A percentile compares a stretch with the other conserved stretches of the same genome.
Evolutionary conservation across 2,797 vertebrate genomes (phyloP).

Genomic region (Chaunax sp.): DNA sequence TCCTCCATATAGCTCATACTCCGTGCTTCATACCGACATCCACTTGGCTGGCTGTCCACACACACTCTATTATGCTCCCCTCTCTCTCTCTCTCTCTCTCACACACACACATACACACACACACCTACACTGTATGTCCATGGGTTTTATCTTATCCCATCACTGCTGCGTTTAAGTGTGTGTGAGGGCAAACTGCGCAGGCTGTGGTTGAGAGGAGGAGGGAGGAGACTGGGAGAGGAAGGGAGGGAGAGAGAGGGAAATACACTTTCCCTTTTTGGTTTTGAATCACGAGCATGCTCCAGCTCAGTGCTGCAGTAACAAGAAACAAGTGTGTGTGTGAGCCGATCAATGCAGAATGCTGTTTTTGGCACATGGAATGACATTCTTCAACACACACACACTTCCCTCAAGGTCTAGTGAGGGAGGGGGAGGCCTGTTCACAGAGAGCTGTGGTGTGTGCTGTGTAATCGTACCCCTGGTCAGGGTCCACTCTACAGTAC

Average conservation of each 20-base stretch:
- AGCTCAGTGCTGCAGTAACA: conserved; percentile 55
- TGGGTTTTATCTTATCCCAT: conserved; percentile 47
- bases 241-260: conserved; percentile 9
- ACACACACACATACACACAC: background rate
- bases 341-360: conserved; percentile 8
- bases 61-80: background rate
- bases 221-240: background rate
- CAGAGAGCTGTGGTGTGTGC: background rate
- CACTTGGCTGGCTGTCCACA: conserved; percentile 19
- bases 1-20: conserved; percentile 13
- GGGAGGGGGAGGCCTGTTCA: background rate
- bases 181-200: conserved; percentile 46
- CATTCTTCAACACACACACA: conserved; percentile 21
- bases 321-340: conserved; percentile 24
- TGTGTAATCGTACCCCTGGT: background rate
- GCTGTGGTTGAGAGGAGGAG: conserved; percentile 43
- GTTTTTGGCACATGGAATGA: conserved; percentile 21
- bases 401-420: conserved; percentile 17
- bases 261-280: conserved; percentile 64
- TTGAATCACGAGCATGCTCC: conserved; percentile 49
- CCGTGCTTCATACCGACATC: conserved; percentile 1
- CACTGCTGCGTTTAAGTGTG: conserved; percentile 22
- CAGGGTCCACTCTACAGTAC: conserved; percentile 19
- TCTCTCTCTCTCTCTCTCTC: background rate
- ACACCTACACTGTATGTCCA: conserved; percentile 18